Evolutionary conservation across 2,113 vertebrate genomes (phyloP), one percentile per base, ranked within the genome.

Genomic region (Brachirus orientalis): DNA sequence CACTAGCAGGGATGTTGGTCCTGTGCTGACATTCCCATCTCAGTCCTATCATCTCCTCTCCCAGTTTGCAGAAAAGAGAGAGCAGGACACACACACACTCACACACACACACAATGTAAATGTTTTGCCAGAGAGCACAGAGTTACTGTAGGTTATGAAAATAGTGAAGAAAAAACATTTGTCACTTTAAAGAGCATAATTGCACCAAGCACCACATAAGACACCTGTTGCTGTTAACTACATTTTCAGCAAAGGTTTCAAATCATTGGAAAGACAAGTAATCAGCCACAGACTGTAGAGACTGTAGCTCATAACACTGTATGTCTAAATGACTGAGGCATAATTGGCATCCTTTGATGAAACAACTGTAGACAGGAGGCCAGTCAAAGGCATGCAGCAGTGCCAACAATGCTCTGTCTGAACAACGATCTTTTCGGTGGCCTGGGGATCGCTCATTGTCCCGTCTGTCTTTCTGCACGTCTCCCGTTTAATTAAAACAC

Each of bases 1-100:
- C 14, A 77, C 78, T 78, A 89, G 90, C 90, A 86, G 88, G 88
- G 85, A 88, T 51, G 83, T 80, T 89, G 83, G 77, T 86, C 84
- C 80, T 72, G 67, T 47, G 70, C 66, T 89, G 84, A 81, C 79
- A 79, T 75, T 87, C 75, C 79, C 87, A 80, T 83, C 82, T 75
- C 77, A 56, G 65, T 54, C 35, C 63, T 79, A 64, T 82, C 77
- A 82, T 55, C 33, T 33, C 70, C 75, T 56, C 72, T 74, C 56
- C 70, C 72, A 67, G 59, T 47, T 68, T 55, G 48, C 43, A 84
- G 63, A 66, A 53, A 43, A 59, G 57, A 77, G 50, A 68, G 63
- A 60, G 55, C 62, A 70, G 66, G 35, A 69, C 50, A 58, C 69
- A 68, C 60, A 74, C 63, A 69, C 44, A 47, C 38, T 38, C 35